These are phyloP conservation scores for Copidosoma floridanum DNA, from an alignment of 1,140 invertebrate genomes.

Conservation along the genomic window DNA sequence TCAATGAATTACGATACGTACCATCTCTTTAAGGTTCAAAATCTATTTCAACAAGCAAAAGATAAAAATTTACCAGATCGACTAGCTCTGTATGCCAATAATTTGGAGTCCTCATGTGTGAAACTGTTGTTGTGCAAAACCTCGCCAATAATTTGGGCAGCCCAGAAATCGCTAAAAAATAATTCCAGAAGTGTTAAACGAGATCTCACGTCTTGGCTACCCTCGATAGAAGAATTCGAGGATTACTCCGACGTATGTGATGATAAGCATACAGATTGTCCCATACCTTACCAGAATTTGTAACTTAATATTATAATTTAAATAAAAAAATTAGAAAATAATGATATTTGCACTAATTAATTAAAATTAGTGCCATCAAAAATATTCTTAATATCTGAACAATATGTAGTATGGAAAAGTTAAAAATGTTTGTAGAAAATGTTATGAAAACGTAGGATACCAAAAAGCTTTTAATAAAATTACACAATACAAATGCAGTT, in stretches of 20 bases:
- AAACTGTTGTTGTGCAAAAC: constrained; percentile 75
- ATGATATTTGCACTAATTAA: no score
- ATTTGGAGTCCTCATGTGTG: constrained; percentile 67
- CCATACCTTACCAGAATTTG: no score
- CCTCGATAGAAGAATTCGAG: constrained; percentile 63
- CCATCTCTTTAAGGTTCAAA: constrained; percentile 49
- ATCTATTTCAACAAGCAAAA: constrained; percentile 59
- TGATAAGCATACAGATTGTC: constrained; percentile 60
- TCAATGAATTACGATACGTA: background rate
- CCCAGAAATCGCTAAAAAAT: constrained; percentile 64
- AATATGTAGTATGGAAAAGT: no score
- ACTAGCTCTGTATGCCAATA: constrained; percentile 62
- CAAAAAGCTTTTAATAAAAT: no score
- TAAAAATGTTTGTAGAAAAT: no score
- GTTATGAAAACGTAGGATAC: no score
- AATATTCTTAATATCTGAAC: no score
- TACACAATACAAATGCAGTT: no score
- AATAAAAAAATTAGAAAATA: no score
- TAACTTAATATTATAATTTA: no score
- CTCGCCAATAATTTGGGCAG: constrained; percentile 70
- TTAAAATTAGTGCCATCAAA: no score
- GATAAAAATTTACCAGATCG: constrained; percentile 63
- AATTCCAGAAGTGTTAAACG: constrained; percentile 30
- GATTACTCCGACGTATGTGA: constrained; percentile 67
- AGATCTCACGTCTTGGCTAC: constrained; percentile 57